These are phyloP conservation scores for Drosophila ohnishii DNA, from an alignment of 1,140 invertebrate genomes.

Conservation along the genomic window DNA sequence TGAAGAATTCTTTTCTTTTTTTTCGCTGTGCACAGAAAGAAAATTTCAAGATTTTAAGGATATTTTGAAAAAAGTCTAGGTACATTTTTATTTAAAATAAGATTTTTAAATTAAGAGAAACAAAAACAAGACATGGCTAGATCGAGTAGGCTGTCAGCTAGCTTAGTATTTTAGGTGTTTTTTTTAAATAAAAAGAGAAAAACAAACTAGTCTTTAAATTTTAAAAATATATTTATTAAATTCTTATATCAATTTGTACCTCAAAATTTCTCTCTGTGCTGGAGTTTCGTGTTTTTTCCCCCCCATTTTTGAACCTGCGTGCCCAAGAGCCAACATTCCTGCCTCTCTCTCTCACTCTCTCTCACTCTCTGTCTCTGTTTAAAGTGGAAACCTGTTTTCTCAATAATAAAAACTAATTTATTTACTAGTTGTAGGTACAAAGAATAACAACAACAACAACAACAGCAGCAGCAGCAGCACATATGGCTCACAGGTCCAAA, in stretches of 20 bases:
- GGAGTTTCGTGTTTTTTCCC: conserved; percentile 1
- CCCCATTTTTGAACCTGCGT: conserved; percentile 56
- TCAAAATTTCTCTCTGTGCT: conserved; percentile 1
- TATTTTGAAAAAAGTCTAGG: background rate
- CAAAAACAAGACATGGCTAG: background rate
- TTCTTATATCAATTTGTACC: background rate
- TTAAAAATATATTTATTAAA: background rate
- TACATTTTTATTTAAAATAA: background rate
- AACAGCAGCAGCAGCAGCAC: conserved; percentile 1
- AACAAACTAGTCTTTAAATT: background rate
- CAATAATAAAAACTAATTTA: conserved; percentile 81
- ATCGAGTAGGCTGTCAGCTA: background rate
- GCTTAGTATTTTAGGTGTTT: background rate
- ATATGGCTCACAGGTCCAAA: conserved; percentile 7
- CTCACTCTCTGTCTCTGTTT: conserved; percentile 20
- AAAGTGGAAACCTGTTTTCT: conserved; percentile 67
- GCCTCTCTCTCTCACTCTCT: conserved; percentile 9
- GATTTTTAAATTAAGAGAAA: background rate
- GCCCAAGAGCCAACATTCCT: conserved; percentile 41
- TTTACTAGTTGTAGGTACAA: conserved; percentile 79
- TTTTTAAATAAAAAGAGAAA: background rate
- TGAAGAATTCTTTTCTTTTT: conserved; percentile 64
- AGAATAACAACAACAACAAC: conserved; percentile 46
- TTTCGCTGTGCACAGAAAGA: conserved; percentile 1
- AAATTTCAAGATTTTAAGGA: background rate